Evolutionary conservation across 1,140 invertebrate species (phyloP).

Genomic region (Calycopis cecrops): DNA sequence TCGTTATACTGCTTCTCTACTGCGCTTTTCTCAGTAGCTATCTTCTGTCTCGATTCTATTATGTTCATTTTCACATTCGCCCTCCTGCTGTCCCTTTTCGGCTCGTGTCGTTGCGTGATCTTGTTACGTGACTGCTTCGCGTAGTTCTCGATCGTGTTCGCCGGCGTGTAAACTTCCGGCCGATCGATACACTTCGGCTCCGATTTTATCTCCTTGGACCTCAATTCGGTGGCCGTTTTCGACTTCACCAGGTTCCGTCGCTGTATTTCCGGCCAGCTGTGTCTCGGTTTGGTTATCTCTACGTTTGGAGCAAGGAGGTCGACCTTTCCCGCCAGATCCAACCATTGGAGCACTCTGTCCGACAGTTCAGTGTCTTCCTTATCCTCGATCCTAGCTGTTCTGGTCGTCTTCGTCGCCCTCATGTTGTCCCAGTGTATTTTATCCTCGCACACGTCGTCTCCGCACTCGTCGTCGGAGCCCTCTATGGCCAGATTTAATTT

Average conservation of each 20-base stretch:
- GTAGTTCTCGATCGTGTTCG: constrained; percentile 66
- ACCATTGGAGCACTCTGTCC: constrained; percentile 77
- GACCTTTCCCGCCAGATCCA: constrained; percentile 74
- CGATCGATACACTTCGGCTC: constrained; percentile 58
- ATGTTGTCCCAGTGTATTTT: constrained; percentile 31
- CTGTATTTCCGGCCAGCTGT: constrained; percentile 64
- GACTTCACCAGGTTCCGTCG: constrained; percentile 50
- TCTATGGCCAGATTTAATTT: constrained; percentile 48
- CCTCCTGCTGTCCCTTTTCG: constrained; percentile 52
- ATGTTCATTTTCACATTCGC: constrained; percentile 45
- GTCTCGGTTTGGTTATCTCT: constrained; percentile 53
- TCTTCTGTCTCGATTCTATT: constrained; percentile 49
- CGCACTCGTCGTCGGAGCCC: constrained; percentile 41
- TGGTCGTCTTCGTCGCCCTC: constrained; percentile 50
- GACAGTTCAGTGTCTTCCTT: constrained; percentile 68
- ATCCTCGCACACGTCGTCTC: constrained; percentile 34
- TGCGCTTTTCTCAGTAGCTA: constrained; percentile 45
- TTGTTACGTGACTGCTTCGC: constrained; percentile 65
- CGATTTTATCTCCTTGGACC: constrained; percentile 38
- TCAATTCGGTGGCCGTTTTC: constrained; percentile 48
- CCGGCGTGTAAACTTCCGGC: constrained; percentile 52
- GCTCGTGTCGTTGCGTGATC: constrained; percentile 52
- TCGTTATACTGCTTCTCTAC: constrained; percentile 67
- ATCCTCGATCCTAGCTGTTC: constrained; percentile 44
- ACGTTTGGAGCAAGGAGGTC: constrained; percentile 53